These are phyloP conservation scores for Lutjanus campechanus DNA, from an alignment of 2,797 vertebrate species.

Conservation along the genomic window DNA sequence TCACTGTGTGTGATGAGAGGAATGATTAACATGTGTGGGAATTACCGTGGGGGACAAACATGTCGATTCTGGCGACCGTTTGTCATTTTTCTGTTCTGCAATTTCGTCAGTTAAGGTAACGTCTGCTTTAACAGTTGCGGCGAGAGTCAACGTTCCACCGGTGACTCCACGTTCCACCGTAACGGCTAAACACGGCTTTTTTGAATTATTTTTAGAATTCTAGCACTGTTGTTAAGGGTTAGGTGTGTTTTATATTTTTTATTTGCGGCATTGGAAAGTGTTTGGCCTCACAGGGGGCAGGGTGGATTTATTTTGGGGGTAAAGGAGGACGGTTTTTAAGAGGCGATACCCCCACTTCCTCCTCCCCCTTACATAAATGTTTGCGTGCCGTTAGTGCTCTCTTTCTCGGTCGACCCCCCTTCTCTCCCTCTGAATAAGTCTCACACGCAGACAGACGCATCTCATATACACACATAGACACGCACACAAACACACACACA, in stretches of 20 bases:
- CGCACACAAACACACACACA: slow-evolving; percentile 27
- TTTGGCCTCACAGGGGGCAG: slow-evolving; percentile 20
- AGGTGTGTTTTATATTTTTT: not conserved
- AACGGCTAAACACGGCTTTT: not conserved
- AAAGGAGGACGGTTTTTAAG: slow-evolving; percentile 48
- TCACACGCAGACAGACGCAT: slow-evolving; percentile 60
- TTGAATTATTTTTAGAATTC: too few relatives aligned
- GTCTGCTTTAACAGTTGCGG: slow-evolving; percentile 16
- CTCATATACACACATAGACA: slow-evolving; percentile 53
- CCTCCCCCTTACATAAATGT: slow-evolving; percentile 77
- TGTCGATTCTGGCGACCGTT: slow-evolving; percentile 12
- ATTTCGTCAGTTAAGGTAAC: slow-evolving; percentile 30
- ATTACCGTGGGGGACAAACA: slow-evolving; percentile 35
- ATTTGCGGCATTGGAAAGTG: slow-evolving; percentile 16
- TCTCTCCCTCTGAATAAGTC: slow-evolving; percentile 19
- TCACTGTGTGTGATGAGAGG: slow-evolving; percentile 1
- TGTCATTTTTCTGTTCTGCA: slow-evolving; percentile 13
- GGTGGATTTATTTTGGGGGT: slow-evolving; percentile 34
- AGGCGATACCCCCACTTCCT: slow-evolving; percentile 37
- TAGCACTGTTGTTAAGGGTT: not conserved
- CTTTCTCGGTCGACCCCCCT: slow-evolving; percentile 44
- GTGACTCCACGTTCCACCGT: not conserved
- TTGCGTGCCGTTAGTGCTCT: slow-evolving; percentile 79
- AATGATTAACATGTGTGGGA: slow-evolving; percentile 41
- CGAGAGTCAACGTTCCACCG: not conserved